Evolutionary conservation across 1,140 invertebrate species (phyloP), one percentile per base, ranked within the genome.

Genomic region (Druon quercuslanigerum): DNA sequence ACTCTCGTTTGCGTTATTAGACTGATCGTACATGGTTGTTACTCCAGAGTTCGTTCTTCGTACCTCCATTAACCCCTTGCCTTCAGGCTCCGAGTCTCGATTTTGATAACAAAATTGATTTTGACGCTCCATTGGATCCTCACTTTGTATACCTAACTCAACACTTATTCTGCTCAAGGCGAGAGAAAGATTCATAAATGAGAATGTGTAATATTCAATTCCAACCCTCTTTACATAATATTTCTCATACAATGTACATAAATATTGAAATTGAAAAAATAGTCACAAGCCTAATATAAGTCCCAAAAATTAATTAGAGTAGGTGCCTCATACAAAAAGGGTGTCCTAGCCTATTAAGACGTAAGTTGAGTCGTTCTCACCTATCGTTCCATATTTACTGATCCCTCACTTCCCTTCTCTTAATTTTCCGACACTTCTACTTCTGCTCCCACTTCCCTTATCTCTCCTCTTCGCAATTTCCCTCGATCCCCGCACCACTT

Each of bases 41-140:
- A 56, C 54, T 13, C 33, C 16, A 3, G 25, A 33, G 25, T 33
- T 33, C 25, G 4, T 33, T 33, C 25, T 33, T 33, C 25, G 25
- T 33, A 33, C 25, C 25, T 33, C 25, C 40, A 66, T 66, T 66
- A 66, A 66, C 60, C 60, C 33, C 60, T 66, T 66, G 60, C 60
- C 60, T 66, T 66, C 20, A 40, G 60, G 60, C 60, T 66, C 33
- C 6, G 25, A 66, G 60, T 46, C 60, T 66, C 60, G 25, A 66
- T 66, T 66, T 66, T 66, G 60, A 66, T 66, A 66, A 66, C 40
- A 40, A 66, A 66, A 66, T 66, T 66, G 60, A 66, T 66, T 66
- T 66, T 66, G 40, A 66, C 60, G 60, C 60, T 66, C 60, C 20
- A 66, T 66, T 46, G 60, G 60, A n/a, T 66, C 60, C 40, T 66